Base-by-base conservation (phyloP, 2,888 invertebrate species). In the Eupithecia vulgata region DNA sequence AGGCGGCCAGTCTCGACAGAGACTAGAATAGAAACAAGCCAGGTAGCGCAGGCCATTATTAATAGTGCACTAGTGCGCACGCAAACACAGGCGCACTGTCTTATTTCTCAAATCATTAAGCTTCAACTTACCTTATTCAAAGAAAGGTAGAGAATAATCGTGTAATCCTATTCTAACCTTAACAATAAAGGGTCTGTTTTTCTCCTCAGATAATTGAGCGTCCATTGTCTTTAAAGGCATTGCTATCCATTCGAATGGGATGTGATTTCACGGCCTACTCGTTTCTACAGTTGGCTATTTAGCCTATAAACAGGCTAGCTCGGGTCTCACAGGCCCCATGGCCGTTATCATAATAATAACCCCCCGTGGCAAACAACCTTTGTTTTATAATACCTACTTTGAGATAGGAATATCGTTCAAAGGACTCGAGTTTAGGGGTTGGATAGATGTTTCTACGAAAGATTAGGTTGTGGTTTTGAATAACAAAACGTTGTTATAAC, bases 311-410 rank as follows among this genome's bases (percentile, higher is more conserved):
- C 68, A 42, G 72, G 40, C 65, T 13, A 61, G 68, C 70, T 70
- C 34, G 57, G 70, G 75, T 70, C 72, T 68, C 75, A 5, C 5
- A 61, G 62, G 69, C 25, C 69, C 59, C 64, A 67, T 75, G 69
- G 35, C 48, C 69, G 69, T 69, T 42, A 72, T 72, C 59, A 69
- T 74, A 69, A 64, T 72, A 70, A 75, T 75, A 72, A 70, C 70
- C 42, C n/a, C 61, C 64, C n/a, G 62, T 17, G 62, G 66, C 45
- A 62, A 67, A 59, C 61, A 59, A 30, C 68, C 66, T 42, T 71
- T 71, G 71, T 21, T n/a, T n/a, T 52, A 52, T 21, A 52, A 52
- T 52, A 52, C n/a, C n/a, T n/a, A n/a, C 48, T 21, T 21, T 69
- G 68, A 67, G 65, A 64, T 64, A 30, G 30, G 25, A 25, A 15